A percentile compares a stretch with the other conserved stretches of the same genome.
These are phyloP conservation scores for Galleria mellonella DNA, from an alignment of 1,140 invertebrate genomes.

Conservation along the genomic window DNA sequence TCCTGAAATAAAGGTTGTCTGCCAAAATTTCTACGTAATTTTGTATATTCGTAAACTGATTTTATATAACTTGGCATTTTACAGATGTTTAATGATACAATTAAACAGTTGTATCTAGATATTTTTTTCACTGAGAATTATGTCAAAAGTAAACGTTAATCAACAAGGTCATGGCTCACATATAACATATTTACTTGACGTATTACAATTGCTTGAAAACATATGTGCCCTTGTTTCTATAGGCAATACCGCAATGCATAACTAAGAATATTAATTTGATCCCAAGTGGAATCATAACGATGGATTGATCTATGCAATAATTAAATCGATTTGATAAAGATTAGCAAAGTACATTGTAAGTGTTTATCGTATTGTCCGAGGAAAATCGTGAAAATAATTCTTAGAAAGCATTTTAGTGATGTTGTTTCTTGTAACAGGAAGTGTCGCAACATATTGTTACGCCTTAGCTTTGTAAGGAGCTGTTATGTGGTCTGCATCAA, in stretches of 20 bases:
- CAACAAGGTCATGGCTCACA: conserved; percentile 33
- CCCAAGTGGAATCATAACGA: too few species aligned
- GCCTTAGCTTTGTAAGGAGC: conserved; percentile 13
- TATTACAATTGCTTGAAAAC: conserved; percentile 23
- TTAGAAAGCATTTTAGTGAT: conserved; percentile 3
- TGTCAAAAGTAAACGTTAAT: conserved; percentile 28
- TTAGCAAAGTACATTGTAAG: too few species aligned
- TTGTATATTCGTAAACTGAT: conserved; percentile 48
- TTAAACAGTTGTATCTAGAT: background rate
- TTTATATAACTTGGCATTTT: conserved; percentile 4
- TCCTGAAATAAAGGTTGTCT: conserved; percentile 49
- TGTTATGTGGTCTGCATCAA: conserved; percentile 42
- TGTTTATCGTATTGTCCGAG: too few species aligned
- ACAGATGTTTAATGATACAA: background rate
- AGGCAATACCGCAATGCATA: background rate
- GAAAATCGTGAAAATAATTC: too few species aligned
- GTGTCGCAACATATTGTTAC: conserved; percentile 40
- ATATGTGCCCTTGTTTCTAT: conserved; percentile 50
- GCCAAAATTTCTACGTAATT: conserved; percentile 45
- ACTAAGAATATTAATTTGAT: too few species aligned
- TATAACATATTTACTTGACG: conserved; percentile 24
- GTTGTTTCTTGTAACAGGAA: conserved; percentile 40
- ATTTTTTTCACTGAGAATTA: background rate
- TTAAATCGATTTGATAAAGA: too few species aligned
- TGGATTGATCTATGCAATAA: too few species aligned